phyloP scores from a whole-genome alignment of 2,113 vertebrate genomes.

The Corythornis madagascariensis region DNA sequence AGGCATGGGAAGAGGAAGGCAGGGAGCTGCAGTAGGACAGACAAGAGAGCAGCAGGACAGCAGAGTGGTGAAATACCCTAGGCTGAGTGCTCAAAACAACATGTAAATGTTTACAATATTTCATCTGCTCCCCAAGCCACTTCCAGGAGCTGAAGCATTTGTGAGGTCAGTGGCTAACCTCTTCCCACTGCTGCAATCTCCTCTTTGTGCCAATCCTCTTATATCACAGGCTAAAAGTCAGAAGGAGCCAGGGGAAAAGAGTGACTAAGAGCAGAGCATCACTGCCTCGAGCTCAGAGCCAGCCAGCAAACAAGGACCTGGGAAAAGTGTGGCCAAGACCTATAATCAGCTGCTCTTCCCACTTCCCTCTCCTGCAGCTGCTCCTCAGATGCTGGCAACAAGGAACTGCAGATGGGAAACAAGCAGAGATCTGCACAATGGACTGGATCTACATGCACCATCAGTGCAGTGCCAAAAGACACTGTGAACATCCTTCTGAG shows the following conservation, averaged over 20 bases:
- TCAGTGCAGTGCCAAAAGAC: neutral
- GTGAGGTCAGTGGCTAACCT: neutral
- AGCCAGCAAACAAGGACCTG: neutral
- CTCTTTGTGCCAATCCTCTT: neutral
- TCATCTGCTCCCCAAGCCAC: neutral
- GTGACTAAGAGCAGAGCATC: neutral
- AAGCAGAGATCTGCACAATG: neutral
- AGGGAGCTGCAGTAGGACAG: neutral
- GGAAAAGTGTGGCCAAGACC: neutral
- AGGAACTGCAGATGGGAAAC: neutral
- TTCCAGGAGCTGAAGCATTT: neutral
- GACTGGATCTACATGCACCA: neutral
- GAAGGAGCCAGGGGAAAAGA: neutral
- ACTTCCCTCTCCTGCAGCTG: neutral
- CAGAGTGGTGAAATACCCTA: neutral
- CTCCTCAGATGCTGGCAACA: neutral
- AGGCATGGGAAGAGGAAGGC: neutral
- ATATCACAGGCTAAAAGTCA: neutral
- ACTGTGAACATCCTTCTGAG: neutral
- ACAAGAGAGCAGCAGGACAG: neutral
- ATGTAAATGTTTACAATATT: neutral
- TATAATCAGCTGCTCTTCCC: neutral
- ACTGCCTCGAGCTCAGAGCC: neutral
- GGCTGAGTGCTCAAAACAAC: neutral
- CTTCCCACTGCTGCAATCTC: neutral